These are phyloP conservation scores for Tetramorium alpestre DNA, from an alignment of 1,140 invertebrate genomes.

Conservation along the genomic window DNA sequence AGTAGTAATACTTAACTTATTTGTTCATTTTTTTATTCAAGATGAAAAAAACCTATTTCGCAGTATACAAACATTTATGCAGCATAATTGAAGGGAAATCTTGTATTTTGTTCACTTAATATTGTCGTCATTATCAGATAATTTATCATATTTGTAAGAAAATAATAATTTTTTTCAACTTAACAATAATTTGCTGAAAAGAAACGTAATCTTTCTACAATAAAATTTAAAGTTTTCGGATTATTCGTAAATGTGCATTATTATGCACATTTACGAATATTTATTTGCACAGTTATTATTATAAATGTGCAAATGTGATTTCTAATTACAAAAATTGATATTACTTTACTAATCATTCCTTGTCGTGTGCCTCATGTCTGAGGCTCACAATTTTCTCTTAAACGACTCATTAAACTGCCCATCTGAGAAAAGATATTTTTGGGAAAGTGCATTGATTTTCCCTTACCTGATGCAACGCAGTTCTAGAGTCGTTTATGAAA, in stretches of 20 bases:
- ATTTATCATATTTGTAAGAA: background rate
- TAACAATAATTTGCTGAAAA: background rate
- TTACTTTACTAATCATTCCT: background rate
- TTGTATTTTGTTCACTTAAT: background rate
- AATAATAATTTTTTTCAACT: background rate
- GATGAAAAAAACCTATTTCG: background rate
- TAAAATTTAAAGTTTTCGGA: background rate
- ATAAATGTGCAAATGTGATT: background rate
- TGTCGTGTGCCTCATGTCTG: too few relatives aligned
- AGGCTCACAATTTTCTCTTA: too few relatives aligned
- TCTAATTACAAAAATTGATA: background rate
- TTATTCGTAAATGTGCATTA: background rate
- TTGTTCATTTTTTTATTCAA: background rate
- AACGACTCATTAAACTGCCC: too few relatives aligned
- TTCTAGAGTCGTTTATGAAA: too few relatives aligned
- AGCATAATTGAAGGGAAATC: background rate
- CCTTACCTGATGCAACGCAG: too few relatives aligned
- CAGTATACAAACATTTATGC: background rate
- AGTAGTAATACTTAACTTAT: conserved; percentile 27
- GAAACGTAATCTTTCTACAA: background rate
- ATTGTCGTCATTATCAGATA: background rate
- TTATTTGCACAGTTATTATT: too few relatives aligned
- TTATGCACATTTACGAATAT: too few relatives aligned
- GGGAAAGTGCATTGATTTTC: too few relatives aligned
- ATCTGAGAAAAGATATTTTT: too few relatives aligned